Base-by-base conservation (phyloP, 1,140 invertebrate species). In the Drosophila neocordata region DNA sequence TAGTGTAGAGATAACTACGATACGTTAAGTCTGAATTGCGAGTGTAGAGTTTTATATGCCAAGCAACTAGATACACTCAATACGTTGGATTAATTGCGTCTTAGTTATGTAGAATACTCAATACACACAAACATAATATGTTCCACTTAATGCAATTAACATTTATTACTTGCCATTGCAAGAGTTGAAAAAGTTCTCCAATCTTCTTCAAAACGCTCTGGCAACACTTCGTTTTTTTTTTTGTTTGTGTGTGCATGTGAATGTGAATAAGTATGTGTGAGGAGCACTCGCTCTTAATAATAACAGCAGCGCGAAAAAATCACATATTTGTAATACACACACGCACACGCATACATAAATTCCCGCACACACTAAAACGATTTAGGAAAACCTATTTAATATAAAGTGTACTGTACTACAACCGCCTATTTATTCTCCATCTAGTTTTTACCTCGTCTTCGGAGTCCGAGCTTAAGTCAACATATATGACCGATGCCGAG, bases 351-450 rank as follows among this genome's bases (percentile, higher is more conserved):
- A 34, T 8, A 15, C 7, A 48, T 8, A 2, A 48, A 48, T 9
- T 48, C 18, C 15, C 15, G 15, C 58, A 63, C 62, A 88, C 56
- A 73, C 69, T 55, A 48, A 71, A 57, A 53, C 44, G 77, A 38
- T 66, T 48, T 8, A 5, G 4, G 64, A 81, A 74, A 61, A 35
- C 24, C 69, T 69, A 81, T 75, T 85, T 69, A 69, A 87, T 72
- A 79, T 81, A 81, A 89, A 89, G 84, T 88, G 83, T 89, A 89
- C 79, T 88, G 83, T 89, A 77, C 44, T 37, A 88, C 79, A 83
- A 15, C 37, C 53, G 67, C 58, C 59, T 65, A 62, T 65, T 61
- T 58, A 59, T 35, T 51, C 35, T 59, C 38, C 35, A 51, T 58
- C 31, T 63, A 52, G 37, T 57, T 48, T 69, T 83, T 88, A 88